These are phyloP conservation scores for Ypsolopha scabrella DNA, from an alignment of 2,888 invertebrate genomes.

Conservation along the genomic window DNA sequence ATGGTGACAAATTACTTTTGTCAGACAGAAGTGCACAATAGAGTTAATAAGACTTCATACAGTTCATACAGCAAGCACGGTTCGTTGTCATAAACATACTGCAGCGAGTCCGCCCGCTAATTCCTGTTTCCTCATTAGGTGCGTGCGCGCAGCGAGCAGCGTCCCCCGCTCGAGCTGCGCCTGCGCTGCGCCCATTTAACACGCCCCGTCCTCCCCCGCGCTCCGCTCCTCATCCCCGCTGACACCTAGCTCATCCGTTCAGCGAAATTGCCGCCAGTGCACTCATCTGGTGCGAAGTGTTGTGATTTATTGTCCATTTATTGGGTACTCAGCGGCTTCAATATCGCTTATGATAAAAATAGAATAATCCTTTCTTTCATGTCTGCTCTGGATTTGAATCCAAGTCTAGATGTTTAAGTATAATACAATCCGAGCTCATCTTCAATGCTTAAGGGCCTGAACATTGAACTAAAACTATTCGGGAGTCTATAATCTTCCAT, in stretches of 20 bases:
- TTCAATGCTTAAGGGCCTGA: too few species aligned
- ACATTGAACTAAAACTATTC: too few species aligned
- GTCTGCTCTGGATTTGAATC: too few species aligned
- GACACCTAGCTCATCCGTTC: slow-evolving; percentile 26
- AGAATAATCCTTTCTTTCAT: slow-evolving; percentile 23
- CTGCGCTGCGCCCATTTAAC: slow-evolving; percentile 41
- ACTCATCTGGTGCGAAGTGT: slow-evolving; percentile 47
- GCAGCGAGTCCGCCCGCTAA: slow-evolving; percentile 52
- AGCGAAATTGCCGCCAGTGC: slow-evolving; percentile 47
- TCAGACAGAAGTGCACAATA: neutral
- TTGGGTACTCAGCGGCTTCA: slow-evolving; percentile 38
- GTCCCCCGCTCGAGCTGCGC: slow-evolving; percentile 31
- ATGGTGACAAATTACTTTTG: neutral
- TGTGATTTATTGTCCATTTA: slow-evolving; percentile 65
- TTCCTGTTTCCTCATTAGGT: slow-evolving; percentile 68
- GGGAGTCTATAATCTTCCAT: too few species aligned
- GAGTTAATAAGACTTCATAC: neutral
- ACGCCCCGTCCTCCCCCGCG: slow-evolving; percentile 16
- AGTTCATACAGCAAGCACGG: neutral
- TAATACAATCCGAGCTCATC: too few species aligned
- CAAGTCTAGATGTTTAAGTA: too few species aligned
- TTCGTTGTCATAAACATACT: slow-evolving; percentile 24
- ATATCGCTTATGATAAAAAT: slow-evolving; percentile 27
- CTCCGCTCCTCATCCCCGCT: slow-evolving; percentile 20
- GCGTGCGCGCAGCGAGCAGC: slow-evolving; percentile 11